These are phyloP conservation scores for Amphimedon queenslandica DNA, from an alignment of 37 sponge, comb jelly and placozoan species.

Conservation along the genomic window DNA sequence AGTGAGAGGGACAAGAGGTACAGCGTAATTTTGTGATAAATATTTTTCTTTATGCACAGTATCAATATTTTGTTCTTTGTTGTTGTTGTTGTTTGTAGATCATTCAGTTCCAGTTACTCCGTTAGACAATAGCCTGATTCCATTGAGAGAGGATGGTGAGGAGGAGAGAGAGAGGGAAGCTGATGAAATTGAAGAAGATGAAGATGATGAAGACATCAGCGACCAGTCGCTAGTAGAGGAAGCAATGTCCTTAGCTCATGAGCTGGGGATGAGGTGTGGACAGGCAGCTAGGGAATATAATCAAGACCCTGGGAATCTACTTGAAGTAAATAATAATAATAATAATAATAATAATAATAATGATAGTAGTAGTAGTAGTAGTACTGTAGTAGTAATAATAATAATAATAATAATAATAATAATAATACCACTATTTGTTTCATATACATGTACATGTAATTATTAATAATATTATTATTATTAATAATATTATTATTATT, in stretches of 20 bases:
- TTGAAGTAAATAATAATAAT: too few species aligned
- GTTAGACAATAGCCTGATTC: slow-evolving; percentile 49
- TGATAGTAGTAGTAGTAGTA: too few species aligned
- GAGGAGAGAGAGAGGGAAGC: slow-evolving; percentile 10
- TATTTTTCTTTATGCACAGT: too few species aligned
- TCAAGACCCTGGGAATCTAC: too few species aligned
- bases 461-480: too few species aligned
- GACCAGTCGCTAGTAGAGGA: slow-evolving; percentile 4
- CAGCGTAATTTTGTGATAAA: neutral
- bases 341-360: too few species aligned
- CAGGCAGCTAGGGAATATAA: neutral
- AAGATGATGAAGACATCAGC: neutral
- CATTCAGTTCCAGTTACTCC: too few species aligned
- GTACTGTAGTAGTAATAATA: too few species aligned
- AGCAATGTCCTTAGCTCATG: slow-evolving; percentile 28
- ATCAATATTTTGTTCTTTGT: too few species aligned
- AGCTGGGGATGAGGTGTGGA: slow-evolving; percentile 23
- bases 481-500: too few species aligned
- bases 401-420: too few species aligned
- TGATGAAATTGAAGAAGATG: neutral
- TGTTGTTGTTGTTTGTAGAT: too few species aligned
- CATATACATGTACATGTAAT: neutral
- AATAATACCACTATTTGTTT: neutral
- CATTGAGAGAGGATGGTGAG: slow-evolving; percentile 49
- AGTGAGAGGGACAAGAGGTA: neutral